Evolutionary conservation across 2,888 invertebrate genomes (phyloP).

Genomic region (Eupithecia insigniata): DNA sequence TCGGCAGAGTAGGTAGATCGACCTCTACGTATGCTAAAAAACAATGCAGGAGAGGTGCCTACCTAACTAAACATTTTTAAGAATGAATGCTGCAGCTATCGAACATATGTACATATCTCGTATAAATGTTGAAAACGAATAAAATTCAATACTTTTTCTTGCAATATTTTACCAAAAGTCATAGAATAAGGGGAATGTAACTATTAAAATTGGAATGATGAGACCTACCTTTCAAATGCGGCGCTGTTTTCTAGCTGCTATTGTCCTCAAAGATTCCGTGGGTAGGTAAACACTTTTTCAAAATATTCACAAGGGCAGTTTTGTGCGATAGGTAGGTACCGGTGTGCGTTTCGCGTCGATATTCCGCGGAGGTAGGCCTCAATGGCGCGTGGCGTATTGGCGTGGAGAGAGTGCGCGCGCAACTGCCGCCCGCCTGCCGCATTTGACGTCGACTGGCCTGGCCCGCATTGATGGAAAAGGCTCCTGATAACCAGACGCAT

Average conservation of each 20-base stretch:
- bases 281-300: background rate
- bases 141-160: background rate
- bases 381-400: slow-evolving; percentile 67
- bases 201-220: background rate
- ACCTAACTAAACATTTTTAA: background rate
- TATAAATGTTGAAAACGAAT: background rate
- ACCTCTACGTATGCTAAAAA: background rate
- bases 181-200: background rate
- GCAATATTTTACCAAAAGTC: background rate
- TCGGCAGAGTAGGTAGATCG: background rate
- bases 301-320: background rate
- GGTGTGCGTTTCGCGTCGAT: slow-evolving; percentile 66
- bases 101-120: background rate
- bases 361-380: slow-evolving; percentile 63
- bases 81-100: background rate
- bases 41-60: background rate
- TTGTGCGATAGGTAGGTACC: background rate
- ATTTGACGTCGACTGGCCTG: slow-evolving; percentile 20
- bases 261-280: background rate
- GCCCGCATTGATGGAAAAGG: slow-evolving; percentile 27
- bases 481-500: slow-evolving; percentile 28
- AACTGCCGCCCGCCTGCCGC: slow-evolving; percentile 49
- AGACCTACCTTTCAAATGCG: slow-evolving; percentile 9
- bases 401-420: slow-evolving; percentile 65
- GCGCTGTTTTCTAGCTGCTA: slow-evolving; percentile 5